Percentiles rank a stretch among this genome's conserved stretches.
Conservation (phyloP, 2,113 vertebrate genomes). For the Lepisosteus osseus region DNA sequence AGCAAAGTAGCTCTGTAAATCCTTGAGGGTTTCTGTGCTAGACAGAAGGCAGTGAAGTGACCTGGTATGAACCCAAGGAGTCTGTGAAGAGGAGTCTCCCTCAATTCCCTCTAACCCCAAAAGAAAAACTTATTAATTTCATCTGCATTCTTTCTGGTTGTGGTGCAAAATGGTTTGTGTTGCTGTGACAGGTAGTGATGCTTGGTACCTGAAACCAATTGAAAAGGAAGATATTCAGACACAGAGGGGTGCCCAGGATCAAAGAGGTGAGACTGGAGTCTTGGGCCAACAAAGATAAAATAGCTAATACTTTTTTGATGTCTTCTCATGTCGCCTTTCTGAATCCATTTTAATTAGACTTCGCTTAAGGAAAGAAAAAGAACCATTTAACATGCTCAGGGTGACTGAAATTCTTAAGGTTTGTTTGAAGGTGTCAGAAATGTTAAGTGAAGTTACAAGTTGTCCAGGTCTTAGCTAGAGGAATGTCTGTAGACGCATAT, state of each 20-base stretch:
- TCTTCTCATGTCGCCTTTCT: not conserved
- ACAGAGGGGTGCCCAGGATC: not conserved
- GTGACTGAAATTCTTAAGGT: no score
- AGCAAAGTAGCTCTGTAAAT: not conserved
- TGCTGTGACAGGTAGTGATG: not conserved
- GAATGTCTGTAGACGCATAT: no score
- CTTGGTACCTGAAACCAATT: not conserved
- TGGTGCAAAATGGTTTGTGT: not conserved
- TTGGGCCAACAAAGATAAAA: not conserved
- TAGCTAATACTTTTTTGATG: not conserved
- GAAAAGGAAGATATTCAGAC: not conserved
- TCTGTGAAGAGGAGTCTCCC: not conserved
- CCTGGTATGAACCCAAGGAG: not conserved
- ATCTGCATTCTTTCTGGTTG: not conserved
- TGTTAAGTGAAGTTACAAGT: no score
- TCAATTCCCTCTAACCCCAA: not conserved
- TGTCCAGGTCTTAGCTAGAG: no score
- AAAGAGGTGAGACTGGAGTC: not conserved
- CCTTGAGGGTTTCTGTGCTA: not conserved
- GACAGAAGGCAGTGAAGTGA: not conserved
- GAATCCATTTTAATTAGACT: no score
- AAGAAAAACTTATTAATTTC: not conserved
- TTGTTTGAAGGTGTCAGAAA: no score
- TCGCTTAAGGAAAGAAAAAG: no score
- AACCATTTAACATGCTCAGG: no score